Percentiles rank a stretch among this genome's conserved stretches.
phyloP scores from a whole-genome alignment of 2,797 vertebrate genomes.

The Diceros bicornis region DNA sequence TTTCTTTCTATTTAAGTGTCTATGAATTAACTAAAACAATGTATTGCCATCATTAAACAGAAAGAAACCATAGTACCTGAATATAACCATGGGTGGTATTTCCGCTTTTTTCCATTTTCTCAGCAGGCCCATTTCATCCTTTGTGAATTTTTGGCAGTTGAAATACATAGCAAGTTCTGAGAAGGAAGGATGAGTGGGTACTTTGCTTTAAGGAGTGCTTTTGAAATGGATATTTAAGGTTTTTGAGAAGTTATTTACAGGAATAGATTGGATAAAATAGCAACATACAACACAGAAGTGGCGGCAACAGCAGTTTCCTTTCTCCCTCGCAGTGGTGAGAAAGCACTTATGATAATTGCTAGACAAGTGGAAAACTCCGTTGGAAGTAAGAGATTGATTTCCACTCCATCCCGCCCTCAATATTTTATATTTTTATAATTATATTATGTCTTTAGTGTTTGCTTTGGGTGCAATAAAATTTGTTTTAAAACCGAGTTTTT shows the following conservation, averaged over 20 bases:
- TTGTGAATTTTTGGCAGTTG: constrained; percentile 60
- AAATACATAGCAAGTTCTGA: constrained; percentile 62
- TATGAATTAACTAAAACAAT: constrained; percentile 48
- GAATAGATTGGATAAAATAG: constrained; percentile 84
- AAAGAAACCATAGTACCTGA: not conserved
- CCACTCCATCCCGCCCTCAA: not conserved
- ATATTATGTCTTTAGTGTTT: constrained; percentile 69
- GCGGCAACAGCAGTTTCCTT: constrained; percentile 73
- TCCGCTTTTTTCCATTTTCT: not conserved
- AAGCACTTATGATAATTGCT: constrained; percentile 86
- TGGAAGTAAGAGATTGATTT: constrained; percentile 80
- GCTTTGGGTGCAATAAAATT: constrained; percentile 28
- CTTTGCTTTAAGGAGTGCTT: constrained; percentile 80
- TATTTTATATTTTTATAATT: constrained; percentile 83
- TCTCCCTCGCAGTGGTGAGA: constrained; percentile 75
- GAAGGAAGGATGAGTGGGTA: constrained; percentile 67
- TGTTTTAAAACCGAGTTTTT: not conserved
- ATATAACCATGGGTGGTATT: not conserved
- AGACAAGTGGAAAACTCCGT: constrained; percentile 84
- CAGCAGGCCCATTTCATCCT: not conserved
- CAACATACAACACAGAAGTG: constrained; percentile 77
- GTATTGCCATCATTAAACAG: not conserved
- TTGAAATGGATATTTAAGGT: constrained; percentile 77
- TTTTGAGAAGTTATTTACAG: constrained; percentile 85
- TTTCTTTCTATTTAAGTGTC: not conserved